Base-by-base conservation (phyloP, 2,113 vertebrate species). In the Thunnus thynnus region DNA sequence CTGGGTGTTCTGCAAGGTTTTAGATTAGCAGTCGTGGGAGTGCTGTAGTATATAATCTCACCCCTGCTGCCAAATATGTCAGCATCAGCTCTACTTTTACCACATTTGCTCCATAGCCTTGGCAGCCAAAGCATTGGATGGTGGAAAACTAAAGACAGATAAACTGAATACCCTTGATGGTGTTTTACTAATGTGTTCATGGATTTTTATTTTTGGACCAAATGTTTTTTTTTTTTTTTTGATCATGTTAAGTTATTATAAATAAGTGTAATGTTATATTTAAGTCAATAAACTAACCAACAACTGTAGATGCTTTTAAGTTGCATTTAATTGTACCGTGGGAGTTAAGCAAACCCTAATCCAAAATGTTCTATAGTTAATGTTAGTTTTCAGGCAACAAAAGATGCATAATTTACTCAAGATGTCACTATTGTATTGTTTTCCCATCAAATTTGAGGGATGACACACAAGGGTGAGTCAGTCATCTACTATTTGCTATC, bases 1-100 rank as follows among this genome's bases (percentile, higher is more conserved):
- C 58, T 80, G 32, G 25, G 50, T 47, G 63, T 74, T 77, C 47
- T 72, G 52, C 30, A 51, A 51, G 68, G 67, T 52, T 72, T 75
- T 61, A 58, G 64, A 76, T 85, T 76, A 62, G 63, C 54, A 71
- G 54, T 44, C 55, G 54, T 75, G 70, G 83, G 80, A 80, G 75
- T 72, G 32, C 18, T 71, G 13, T 52, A 57, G 77, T 16, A 47
- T 60, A 69, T 74, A 76, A 76, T 74, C 56, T 76, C 17, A 78
- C 60, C 36, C 17, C 63, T 5, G 2, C 54, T 76, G 61, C 82
- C 65, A 80, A 81, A 64, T 69, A n/a, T 47, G 46, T 80, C 63
- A 52, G 14, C 62, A 56, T 58, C 46, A 75, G 64, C 25, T 32
- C 51, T 41, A 27, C 48, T 4, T 61, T 36, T 64, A 58, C 27